phyloP scores from a whole-genome alignment of 2,888 invertebrate genomes.

The Pyrocoelia pectoralis region DNA sequence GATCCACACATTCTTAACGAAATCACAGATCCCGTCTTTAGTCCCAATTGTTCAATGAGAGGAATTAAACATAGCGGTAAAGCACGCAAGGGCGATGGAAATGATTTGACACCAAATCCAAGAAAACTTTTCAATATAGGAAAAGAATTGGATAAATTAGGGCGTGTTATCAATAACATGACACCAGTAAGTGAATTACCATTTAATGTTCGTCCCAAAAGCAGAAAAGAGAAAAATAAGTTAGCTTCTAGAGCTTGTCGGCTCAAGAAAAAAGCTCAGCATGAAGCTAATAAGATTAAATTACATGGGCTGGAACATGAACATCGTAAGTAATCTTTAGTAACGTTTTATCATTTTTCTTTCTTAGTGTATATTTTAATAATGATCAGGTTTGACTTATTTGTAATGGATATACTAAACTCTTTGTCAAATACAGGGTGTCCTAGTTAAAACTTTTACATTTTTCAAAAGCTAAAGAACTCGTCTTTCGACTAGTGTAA shows the following conservation, averaged over 20 bases:
- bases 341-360: neutral
- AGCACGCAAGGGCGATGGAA: conserved; percentile 96
- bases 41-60: conserved; percentile 87
- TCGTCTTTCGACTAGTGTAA: too few relatives aligned
- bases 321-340: conserved; percentile 77
- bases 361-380: too few relatives aligned
- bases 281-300: conserved; percentile 98
- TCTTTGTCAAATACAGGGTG: too few relatives aligned
- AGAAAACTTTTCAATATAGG: conserved; percentile 91
- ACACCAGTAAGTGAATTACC: conserved; percentile 94
- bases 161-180: conserved; percentile 93
- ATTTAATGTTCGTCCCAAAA: conserved; percentile 86
- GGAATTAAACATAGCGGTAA: conserved; percentile 88
- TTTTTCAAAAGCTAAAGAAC: too few relatives aligned
- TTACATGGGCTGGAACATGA: conserved; percentile 92
- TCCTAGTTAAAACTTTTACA: too few relatives aligned
- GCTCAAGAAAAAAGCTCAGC: conserved; percentile 98
- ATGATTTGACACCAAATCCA: conserved; percentile 95
- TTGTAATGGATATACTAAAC: too few relatives aligned
- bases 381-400: too few relatives aligned
- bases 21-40: conserved; percentile 96
- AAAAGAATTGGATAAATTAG: conserved; percentile 89
- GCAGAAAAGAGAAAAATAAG: conserved; percentile 98
- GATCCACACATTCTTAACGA: conserved; percentile 93
- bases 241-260: conserved; percentile 96